phyloP scores from a whole-genome alignment of 2,888 invertebrate genomes.

The Pasiphila rectangulata region DNA sequence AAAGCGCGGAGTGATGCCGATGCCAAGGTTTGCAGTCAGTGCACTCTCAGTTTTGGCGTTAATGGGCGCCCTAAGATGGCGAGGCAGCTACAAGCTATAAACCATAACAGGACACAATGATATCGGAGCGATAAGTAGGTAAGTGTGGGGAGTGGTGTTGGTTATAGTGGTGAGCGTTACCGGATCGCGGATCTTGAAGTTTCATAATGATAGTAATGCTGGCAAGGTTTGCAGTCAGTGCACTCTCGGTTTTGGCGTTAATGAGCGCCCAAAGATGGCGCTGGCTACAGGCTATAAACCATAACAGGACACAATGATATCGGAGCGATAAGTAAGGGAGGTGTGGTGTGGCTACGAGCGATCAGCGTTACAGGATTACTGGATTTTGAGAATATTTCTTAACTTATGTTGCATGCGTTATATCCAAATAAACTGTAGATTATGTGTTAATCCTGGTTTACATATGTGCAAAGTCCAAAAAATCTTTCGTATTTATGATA shows the following conservation, averaged over 20 bases:
- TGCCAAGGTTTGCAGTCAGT: conserved; percentile 8
- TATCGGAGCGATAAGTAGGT: conserved; percentile 30
- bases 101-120: conserved; percentile 53
- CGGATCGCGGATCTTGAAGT: no score
- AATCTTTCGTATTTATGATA: no score
- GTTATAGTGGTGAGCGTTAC: neutral
- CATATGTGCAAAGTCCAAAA: no score
- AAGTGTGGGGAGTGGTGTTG: neutral
- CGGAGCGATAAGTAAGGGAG: conserved; percentile 3
- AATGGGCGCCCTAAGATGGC: conserved; percentile 50
- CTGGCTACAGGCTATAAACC: conserved; percentile 55
- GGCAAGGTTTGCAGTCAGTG: conserved; percentile 1
- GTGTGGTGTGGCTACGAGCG: neutral
- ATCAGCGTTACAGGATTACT: neutral
- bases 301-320: conserved; percentile 52
- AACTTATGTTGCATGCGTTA: no score
- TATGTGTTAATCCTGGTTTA: no score
- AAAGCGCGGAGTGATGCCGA: neutral
- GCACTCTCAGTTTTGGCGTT: conserved; percentile 28
- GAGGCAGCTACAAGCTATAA: conserved; percentile 41
- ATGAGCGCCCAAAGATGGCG: conserved; percentile 53
- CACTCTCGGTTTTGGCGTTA: conserved; percentile 12
- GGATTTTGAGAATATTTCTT: no score
- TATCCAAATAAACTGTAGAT: no score
- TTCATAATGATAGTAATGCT: no score